Evolutionary conservation across 2,888 invertebrate genomes (phyloP).

Genomic region (Athalia circularis): DNA sequence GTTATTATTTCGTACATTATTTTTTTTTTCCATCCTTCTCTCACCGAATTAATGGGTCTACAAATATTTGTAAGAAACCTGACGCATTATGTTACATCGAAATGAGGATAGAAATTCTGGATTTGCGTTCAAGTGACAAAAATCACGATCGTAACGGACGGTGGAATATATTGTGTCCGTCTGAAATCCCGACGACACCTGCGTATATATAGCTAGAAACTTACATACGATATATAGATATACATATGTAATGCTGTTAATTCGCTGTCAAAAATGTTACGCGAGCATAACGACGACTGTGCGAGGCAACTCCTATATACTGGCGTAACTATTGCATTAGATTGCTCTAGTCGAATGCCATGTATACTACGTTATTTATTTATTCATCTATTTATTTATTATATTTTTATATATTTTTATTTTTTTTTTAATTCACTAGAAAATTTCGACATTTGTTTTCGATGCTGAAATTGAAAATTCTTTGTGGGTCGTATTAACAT

Average conservation of each 20-base stretch:
- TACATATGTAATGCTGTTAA: neutral
- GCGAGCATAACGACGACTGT: neutral
- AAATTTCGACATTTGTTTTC: constrained; percentile 21
- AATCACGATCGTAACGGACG: constrained; percentile 3
- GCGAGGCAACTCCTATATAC: no score
- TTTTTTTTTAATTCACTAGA: neutral
- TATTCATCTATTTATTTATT: no score
- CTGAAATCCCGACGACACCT: constrained; percentile 10
- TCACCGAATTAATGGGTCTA: no score
- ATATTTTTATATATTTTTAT: no score
- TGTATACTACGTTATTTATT: neutral
- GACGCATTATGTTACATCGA: no score
- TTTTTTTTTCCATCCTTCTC: no score
- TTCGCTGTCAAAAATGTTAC: constrained; percentile 16
- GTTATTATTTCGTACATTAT: no score
- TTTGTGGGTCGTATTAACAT: constrained; percentile 32
- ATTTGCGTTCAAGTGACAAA: neutral
- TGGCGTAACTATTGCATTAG: constrained; percentile 10
- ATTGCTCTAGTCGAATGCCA: constrained; percentile 2
- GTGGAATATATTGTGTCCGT: constrained; percentile 13
- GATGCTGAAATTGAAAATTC: constrained; percentile 5
- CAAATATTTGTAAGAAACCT: no score
- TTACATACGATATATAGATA: neutral
- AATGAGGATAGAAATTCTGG: neutral
- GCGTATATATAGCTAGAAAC: neutral